Evolutionary conservation across 2,888 invertebrate species (phyloP).

Genomic region (Nematopogon swammerdamellus): DNA sequence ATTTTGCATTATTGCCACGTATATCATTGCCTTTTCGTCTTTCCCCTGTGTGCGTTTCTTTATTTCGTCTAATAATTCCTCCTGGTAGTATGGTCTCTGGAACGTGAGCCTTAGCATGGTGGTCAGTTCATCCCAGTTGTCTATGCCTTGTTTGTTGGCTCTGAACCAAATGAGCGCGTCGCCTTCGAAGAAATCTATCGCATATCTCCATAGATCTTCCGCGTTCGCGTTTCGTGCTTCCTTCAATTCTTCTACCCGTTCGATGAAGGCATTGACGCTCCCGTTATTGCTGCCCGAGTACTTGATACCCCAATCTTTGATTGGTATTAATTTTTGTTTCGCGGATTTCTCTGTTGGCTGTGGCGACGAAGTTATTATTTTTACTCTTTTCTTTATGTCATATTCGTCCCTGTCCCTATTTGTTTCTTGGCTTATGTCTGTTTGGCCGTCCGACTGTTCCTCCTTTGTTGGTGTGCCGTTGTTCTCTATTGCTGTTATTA

Average conservation of each 20-base stretch:
- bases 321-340: slow-evolving; percentile 1
- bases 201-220: slow-evolving; percentile 5
- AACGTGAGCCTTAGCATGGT: background rate
- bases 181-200: slow-evolving; percentile 6
- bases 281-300: background rate
- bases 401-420: no score
- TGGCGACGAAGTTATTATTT: no score
- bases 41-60: slow-evolving; percentile 7
- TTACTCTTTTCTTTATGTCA: no score
- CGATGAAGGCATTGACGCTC: background rate
- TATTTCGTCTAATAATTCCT: slow-evolving; percentile 3
- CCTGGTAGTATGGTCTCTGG: slow-evolving; percentile 3
- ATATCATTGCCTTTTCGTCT: slow-evolving; percentile 8
- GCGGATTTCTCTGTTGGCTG: no score
- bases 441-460: no score
- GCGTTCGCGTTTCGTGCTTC: slow-evolving; percentile 7
- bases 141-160: slow-evolving; percentile 1
- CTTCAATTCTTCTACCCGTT: no score
- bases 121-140: background rate
- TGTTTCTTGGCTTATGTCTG: no score
- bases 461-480: no score
- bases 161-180: slow-evolving; percentile 4
- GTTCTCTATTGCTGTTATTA: no score
- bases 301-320: slow-evolving; percentile 4
- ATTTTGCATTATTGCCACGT: slow-evolving; percentile 9